Percentiles rank a stretch among this genome's conserved stretches.
Evolutionary conservation across 2,888 invertebrate species (phyloP).

Genomic region (Platerodrilus igneus): DNA sequence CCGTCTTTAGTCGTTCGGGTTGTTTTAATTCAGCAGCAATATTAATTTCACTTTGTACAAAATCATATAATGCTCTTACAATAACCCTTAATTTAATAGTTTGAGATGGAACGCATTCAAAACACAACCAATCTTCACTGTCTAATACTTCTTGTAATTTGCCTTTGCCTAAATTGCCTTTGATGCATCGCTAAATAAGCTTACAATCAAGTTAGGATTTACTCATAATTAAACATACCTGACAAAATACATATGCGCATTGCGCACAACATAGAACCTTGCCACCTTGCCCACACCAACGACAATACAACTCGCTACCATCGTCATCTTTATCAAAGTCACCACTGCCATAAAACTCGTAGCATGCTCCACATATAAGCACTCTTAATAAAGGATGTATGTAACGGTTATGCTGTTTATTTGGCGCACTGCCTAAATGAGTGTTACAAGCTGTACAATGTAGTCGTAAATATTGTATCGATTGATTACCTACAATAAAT

Average conservation of each 20-base stretch:
- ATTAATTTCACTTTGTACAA: conserved; percentile 58
- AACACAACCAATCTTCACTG: conserved; percentile 77
- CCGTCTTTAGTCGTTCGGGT: conserved; percentile 37
- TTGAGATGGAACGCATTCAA: conserved; percentile 65
- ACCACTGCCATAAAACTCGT: conserved; percentile 74
- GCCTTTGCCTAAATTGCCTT: conserved; percentile 62
- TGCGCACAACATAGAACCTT: conserved; percentile 71
- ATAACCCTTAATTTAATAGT: conserved; percentile 62
- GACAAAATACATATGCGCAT: conserved; percentile 71
- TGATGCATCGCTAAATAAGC: conserved; percentile 71
- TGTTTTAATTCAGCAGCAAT: conserved; percentile 48
- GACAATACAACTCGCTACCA: conserved; percentile 75
- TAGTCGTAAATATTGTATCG: conserved; percentile 56
- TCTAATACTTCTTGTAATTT: conserved; percentile 68
- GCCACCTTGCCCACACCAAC: conserved; percentile 76
- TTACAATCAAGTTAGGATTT: background rate
- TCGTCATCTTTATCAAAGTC: conserved; percentile 80
- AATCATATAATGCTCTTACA: conserved; percentile 68
- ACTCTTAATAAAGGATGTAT: conserved; percentile 71
- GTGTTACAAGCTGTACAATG: conserved; percentile 73
- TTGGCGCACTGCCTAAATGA: conserved; percentile 68
- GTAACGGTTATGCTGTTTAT: conserved; percentile 59
- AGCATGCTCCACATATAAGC: conserved; percentile 66
- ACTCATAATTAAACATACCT: conserved; percentile 47
- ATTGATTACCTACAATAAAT: conserved; percentile 55